Percentiles rank a stretch among this genome's conserved stretches.
Evolutionary conservation across 2,797 vertebrate genomes (phyloP).

Genomic region (Psittacula derbiana): DNA sequence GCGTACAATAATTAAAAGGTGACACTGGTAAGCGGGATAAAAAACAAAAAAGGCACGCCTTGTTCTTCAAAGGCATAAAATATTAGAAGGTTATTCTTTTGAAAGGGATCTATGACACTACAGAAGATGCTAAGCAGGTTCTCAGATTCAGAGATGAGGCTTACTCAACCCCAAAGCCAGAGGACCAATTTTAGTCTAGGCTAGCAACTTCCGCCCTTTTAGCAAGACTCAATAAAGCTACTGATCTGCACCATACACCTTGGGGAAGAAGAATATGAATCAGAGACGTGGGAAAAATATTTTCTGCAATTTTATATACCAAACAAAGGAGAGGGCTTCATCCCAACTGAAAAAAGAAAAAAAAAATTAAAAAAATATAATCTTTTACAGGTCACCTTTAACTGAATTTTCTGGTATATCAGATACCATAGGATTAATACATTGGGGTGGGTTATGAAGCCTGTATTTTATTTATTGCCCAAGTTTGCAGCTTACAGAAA

Average conservation of each 20-base stretch:
- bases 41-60: neutral
- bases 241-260: neutral
- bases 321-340: neutral
- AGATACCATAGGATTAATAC: neutral
- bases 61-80: neutral
- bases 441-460: neutral
- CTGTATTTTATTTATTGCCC: slow-evolving; percentile 79
- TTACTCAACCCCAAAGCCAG: neutral
- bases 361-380: neutral
- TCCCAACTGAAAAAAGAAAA: neutral
- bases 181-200: neutral
- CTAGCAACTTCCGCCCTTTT: neutral
- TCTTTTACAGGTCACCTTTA: slow-evolving; percentile 43
- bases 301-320: neutral
- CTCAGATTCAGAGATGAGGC: neutral
- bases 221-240: neutral
- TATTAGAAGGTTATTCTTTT: neutral
- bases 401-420: neutral
- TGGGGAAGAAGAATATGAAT: neutral
- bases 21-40: neutral
- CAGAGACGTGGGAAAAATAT: neutral
- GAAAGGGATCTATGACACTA: neutral
- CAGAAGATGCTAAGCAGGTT: neutral
- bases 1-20: slow-evolving; percentile 15
- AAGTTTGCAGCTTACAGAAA: slow-evolving; percentile 80